Evolutionary conservation across 2,888 invertebrate species (phyloP).

Genomic region (Balanococcus diminutus): DNA sequence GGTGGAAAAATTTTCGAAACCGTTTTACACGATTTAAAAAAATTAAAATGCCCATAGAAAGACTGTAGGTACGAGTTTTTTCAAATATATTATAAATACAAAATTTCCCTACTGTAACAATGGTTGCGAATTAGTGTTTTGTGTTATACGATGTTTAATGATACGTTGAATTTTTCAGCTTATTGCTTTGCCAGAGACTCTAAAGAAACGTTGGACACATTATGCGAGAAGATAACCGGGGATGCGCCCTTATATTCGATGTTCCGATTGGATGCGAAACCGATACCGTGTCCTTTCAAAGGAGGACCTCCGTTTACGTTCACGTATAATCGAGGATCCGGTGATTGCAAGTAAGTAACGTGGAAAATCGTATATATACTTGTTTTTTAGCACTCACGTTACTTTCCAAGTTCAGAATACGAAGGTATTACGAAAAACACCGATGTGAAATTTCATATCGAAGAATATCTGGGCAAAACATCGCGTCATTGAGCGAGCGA

Average conservation of each 20-base stretch:
- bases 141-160: background rate
- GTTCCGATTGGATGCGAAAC: constrained; percentile 74
- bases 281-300: constrained; percentile 80
- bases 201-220: constrained; percentile 65
- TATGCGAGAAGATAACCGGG: constrained; percentile 74
- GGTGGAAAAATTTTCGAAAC: no score
- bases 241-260: constrained; percentile 77
- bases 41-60: no score
- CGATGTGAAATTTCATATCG: background rate
- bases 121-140: no score
- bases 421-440: background rate
- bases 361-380: background rate
- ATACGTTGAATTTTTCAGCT: constrained; percentile 63
- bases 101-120: no score
- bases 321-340: constrained; percentile 74
- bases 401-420: background rate
- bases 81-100: no score
- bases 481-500: background rate
- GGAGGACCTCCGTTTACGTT: constrained; percentile 78
- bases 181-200: constrained; percentile 64
- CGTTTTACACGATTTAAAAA: no score
- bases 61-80: no score
- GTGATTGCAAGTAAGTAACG: constrained; percentile 67
- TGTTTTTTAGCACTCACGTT: background rate
- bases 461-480: background rate